Evolutionary conservation across 2,888 invertebrate species (phyloP), one percentile per base, ranked within the genome.

Genomic region (Rotaria socialis): DNA sequence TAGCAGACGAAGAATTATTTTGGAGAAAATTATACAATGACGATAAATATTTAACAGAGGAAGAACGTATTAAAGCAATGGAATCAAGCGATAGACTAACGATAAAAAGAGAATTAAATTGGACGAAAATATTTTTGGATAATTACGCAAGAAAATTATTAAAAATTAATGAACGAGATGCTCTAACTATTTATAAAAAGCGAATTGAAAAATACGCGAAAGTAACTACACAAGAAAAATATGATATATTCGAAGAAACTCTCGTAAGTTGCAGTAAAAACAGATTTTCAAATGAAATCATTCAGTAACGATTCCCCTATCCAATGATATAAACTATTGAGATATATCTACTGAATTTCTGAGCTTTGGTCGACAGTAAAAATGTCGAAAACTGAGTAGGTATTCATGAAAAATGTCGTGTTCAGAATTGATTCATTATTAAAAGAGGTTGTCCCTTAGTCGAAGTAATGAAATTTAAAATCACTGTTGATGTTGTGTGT

Each of bases 61-160:
- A 80, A 47, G 24, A 80, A 80, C 47, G 80, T 10, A 47, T 80
- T 47, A 24, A n/a, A 80, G 8, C 11, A 80, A 47, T 80, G 0
- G 43, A 47, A 80, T 47, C 4, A 19, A 43, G 24, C 35, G 22
- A 47, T 47, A 1, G 47, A 47, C 2, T 24, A 47, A 80, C 2
- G 24, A 80, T 1, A 3, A 47, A 47, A 41, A 10, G 11, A 11
- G 24, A 47, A 11, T 11, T 80, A 2, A 80, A 80, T 47, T 80
- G 80, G 80, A 47, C 80, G 47, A 43, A 47, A 24, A 47, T 80
- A 80, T 80, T 80, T 47, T 80, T 47, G 5, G 47, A 80, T 47
- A 47, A 11, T 47, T 80, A 47, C 24, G 10, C 0, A 80, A 22
- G n/a, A n/a, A 80, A 80, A 80, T 80, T 80, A 80, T 11, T 8